Evolutionary conservation across 2,113 vertebrate genomes (phyloP), one percentile per base, ranked within the genome.

Genomic region (Peromyscus maniculatus): DNA sequence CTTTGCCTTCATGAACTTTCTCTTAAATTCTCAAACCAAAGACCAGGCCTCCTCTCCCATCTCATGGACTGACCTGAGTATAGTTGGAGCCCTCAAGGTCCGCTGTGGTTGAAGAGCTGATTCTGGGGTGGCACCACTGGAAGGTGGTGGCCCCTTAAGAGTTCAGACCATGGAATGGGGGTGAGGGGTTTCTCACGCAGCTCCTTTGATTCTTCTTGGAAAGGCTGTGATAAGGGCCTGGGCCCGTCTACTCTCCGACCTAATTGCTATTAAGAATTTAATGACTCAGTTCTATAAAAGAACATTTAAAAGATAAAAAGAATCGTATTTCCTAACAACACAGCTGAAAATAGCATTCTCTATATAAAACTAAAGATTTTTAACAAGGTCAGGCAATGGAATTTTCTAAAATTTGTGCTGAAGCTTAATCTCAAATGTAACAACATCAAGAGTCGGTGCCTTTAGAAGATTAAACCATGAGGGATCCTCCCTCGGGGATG

Each of bases 261-360:
- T 39, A 13, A n/a, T 55, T 49, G 67, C 22, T 92, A 19, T 57
- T 28, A 39, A 57, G 19, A 84, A 72, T 16, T 1, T 46, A 39
- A 71, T 49, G 10, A 21, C 36, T 57, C 31, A 26, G 36, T 59
- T 62, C 36, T 36, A 28, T 91, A 95, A 92, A n/a, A 84, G 87
- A 98, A 98, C 0, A 88, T 84, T 43, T 39, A 79, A 87, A 83
- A 88, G 84, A 91, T 78, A 43, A 49, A 66, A 71, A 71, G 7
- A 71, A 87, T 4, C 46, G 10, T 0, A 24, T 84, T 91, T 91
- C 72, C 31, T 91, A 89, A 49, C 16, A 49, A 24, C 22, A 84
- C 5, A 52, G 39, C 28, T 96, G 26, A 82, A 87, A 91, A 64
- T 19, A 91, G 3, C 7, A 78, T 96, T 93, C 24, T 22, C 0